Conservation (phyloP, 2,797 vertebrate species). For the Orientallactaga sibirica region DNA sequence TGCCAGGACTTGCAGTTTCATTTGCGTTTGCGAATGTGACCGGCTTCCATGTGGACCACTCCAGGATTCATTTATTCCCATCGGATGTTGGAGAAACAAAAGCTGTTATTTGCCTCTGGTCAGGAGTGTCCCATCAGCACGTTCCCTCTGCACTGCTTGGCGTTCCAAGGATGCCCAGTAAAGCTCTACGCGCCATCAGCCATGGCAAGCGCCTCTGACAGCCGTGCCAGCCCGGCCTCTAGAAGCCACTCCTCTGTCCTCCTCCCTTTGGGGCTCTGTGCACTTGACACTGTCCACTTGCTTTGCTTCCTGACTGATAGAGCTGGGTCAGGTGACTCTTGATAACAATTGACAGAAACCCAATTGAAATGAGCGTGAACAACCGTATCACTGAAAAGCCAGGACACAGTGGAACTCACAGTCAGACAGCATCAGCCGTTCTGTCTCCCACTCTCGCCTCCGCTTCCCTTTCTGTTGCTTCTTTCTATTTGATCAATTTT, state of each 20-base stretch:
- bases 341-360: constrained; percentile 50
- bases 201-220: neutral
- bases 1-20: neutral
- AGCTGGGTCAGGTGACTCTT: constrained; percentile 12
- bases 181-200: neutral
- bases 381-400: constrained; percentile 6
- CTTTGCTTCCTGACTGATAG: neutral
- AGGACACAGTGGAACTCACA: neutral
- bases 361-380: constrained; percentile 29
- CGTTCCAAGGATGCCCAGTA: neutral
- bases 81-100: neutral
- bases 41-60: accelerated
- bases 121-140: neutral
- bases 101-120: neutral
- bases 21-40: neutral
- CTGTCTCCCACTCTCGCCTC: neutral
- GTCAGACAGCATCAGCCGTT: accelerated
- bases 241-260: neutral
- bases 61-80: neutral
- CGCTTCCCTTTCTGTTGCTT: neutral
- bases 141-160: accelerated
- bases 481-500: neutral
- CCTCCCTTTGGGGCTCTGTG: neutral
- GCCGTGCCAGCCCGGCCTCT: neutral
- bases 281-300: neutral